A percentile compares a stretch with the other conserved stretches of the same genome.
phyloP scores from a whole-genome alignment of 1,140 invertebrate species.

The Vanessa tameamea region DNA sequence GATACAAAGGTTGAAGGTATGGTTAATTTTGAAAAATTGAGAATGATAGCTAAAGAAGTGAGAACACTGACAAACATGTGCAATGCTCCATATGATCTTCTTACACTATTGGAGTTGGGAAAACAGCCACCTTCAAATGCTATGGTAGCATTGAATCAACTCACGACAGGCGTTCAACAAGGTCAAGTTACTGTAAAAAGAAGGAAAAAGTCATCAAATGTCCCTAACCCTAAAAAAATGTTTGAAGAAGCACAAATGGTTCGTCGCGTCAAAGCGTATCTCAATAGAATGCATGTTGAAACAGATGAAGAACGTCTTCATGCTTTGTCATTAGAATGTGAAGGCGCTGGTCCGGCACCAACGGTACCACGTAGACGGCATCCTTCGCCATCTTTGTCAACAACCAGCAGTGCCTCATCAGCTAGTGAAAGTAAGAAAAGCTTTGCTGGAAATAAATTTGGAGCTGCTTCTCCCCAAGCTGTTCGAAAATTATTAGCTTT shows the following conservation, averaged over 20 bases:
- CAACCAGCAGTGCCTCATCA: conserved; percentile 93
- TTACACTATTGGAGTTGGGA: conserved; percentile 91
- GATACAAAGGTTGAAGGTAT: conserved; percentile 95
- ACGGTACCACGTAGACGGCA: conserved; percentile 85
- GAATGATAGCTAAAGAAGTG: conserved; percentile 99
- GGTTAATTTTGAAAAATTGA: conserved; percentile 98
- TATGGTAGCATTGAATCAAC: conserved; percentile 93
- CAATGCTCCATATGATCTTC: conserved; percentile 93
- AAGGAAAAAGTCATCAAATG: conserved; percentile 93
- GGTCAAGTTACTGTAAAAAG: conserved; percentile 93
- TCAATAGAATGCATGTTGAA: conserved; percentile 94
- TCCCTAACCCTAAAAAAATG: conserved; percentile 98
- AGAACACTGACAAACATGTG: conserved; percentile 97
- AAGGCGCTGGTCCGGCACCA: conserved; percentile 84
- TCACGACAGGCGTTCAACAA: conserved; percentile 85
- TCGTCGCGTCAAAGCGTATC: conserved; percentile 95
- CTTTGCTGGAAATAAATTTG: conserved; percentile 86
- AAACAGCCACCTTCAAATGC: conserved; percentile 93
- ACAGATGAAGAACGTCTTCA: conserved; percentile 95
- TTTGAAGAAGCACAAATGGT: conserved; percentile 99
- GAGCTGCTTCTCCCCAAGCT: conserved; percentile 96
- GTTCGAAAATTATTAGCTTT: conserved; percentile 95
- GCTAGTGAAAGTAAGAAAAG: conserved; percentile 88
- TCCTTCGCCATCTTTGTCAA: conserved; percentile 93
- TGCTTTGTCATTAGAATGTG: conserved; percentile 94